Conservation (phyloP, 1,140 invertebrate species). For the Ceratina japonica region DNA sequence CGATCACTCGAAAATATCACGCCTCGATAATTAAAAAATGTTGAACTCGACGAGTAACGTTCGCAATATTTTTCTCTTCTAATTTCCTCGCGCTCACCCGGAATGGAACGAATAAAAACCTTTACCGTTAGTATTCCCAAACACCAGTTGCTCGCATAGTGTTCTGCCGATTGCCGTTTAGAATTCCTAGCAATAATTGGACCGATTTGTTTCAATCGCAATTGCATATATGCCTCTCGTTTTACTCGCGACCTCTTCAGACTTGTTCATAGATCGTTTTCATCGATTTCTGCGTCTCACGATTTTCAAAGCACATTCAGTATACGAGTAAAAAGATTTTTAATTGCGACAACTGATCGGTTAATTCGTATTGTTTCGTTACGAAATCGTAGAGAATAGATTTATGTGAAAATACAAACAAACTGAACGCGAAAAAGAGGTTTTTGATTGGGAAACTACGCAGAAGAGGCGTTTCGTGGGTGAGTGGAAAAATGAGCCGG, state of each 20-base stretch:
- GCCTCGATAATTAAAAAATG: neutral
- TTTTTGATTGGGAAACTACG: neutral
- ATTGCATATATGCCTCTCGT: slow-evolving; percentile 15
- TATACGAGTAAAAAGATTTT: neutral
- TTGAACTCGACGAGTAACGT: neutral
- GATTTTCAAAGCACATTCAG: neutral
- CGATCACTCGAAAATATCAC: neutral
- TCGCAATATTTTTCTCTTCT: neutral
- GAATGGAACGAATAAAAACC: neutral
- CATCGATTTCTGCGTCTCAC: neutral
- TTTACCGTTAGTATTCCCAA: neutral
- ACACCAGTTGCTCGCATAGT: neutral
- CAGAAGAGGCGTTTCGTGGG: neutral
- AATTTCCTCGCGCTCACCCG: neutral
- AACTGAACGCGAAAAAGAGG: neutral
- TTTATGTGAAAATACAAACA: neutral
- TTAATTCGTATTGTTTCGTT: too few species aligned
- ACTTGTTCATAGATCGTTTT: slow-evolving; percentile 17
- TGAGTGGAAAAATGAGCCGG: slow-evolving; percentile 13
- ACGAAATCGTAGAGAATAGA: neutral
- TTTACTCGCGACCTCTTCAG: neutral
- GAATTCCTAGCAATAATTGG: slow-evolving; percentile 41
- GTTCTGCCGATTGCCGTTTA: slow-evolving; percentile 4
- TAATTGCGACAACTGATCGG: neutral
- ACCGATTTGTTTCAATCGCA: slow-evolving; percentile 44